Evolutionary conservation across 2,797 vertebrate species (phyloP), one percentile per base, ranked within the genome.

Genomic region (Rhincodon typus): DNA sequence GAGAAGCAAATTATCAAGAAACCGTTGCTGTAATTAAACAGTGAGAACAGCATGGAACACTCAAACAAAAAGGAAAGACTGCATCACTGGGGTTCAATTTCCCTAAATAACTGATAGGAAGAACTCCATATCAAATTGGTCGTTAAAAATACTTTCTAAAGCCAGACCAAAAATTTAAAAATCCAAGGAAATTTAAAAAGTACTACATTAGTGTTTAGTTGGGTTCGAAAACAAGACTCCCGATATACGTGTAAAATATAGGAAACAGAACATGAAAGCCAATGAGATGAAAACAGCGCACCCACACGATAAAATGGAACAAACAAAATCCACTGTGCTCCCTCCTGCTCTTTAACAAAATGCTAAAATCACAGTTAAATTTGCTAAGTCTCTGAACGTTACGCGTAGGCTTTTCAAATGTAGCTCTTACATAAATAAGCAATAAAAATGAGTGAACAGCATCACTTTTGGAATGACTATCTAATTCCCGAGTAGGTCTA

Each of bases 1-100:
- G 42, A n/a, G 88, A 38, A 50, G 66, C 23, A 50, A 94, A 42
- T 74, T 74, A 0, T 70, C 30, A 57, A 74, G 46, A 77, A 95
- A 95, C 72, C 46, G 21, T 77, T 77, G 42, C 30, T n/a, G 27
- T 34, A 95, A 95, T 74, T 77, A 74, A 95, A 34, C 69, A 50
- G 69, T 27, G 13, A n/a, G 46, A 94, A 50, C 30, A n/a, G 19
- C 27, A 53, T 34, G 15, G 50, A 74, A 74, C 94, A 7, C 94
- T 50, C 57, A 62, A 74, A 95, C n/a, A 74, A 77, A 77, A 72
- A 23, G 70, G 5, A 94, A 77, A 53, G 70, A 77, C 94, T 95
- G 74, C 50, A 30, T 70, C 70, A 95, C 17, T n/a, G 30, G 94
- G 30, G 70, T 95, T 77, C 77, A 53, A 57, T 95, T 95, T 77